Evolutionary conservation across 2,113 vertebrate species (phyloP), one percentile per base, ranked within the genome.

Genomic region (Pomatorhinus ruficollis): DNA sequence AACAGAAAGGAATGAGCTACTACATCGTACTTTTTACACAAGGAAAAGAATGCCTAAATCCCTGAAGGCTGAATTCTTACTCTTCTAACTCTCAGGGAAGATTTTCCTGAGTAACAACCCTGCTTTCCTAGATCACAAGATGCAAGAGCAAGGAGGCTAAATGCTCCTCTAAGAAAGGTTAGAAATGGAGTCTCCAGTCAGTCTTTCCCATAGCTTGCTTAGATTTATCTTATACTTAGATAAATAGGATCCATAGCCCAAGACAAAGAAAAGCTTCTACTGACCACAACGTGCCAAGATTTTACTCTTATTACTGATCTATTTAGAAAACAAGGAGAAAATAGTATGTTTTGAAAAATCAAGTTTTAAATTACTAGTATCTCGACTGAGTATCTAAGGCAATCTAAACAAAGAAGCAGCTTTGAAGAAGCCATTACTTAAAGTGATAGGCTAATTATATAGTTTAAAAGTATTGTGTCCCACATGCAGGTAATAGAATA

Each of bases 241-340:
- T 70, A 92, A 90, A 72, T 76, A 65, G 2, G 9, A 82, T 19
- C 17, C 42, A 68, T 47, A 61, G 9, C 20, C 33, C 30, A 60
- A 80, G 64, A 42, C 33, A 83, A 82, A 61, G 31, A 64, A 77
- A 70, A 70, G 7, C 52, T 86, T 65, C 59, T 59, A n/a, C 16
- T 53, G 54, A 63, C 54, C 33, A 47, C 61, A 89, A 12, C 0
- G 2, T 17, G 27, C 22, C 81, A 83, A 59, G 50, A 69, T 83
- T 88, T 89, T 80, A 89, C 42, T 81, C 16, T 50, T 77, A 61
- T 31, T 83, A 63, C 21, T 69, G 14, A 88, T 37, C 40, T 72
- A n/a, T 35, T 69, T 50, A 83, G 64, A 90, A 93, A 95, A 60
- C 39, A 86, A 80, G 63, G n/a, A 86, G 49, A 42, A 77, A 95